Percentiles rank a stretch among this genome's conserved stretches.
Conservation (phyloP, 1,140 invertebrate genomes). For the Drosophila sulfurigaster region DNA sequence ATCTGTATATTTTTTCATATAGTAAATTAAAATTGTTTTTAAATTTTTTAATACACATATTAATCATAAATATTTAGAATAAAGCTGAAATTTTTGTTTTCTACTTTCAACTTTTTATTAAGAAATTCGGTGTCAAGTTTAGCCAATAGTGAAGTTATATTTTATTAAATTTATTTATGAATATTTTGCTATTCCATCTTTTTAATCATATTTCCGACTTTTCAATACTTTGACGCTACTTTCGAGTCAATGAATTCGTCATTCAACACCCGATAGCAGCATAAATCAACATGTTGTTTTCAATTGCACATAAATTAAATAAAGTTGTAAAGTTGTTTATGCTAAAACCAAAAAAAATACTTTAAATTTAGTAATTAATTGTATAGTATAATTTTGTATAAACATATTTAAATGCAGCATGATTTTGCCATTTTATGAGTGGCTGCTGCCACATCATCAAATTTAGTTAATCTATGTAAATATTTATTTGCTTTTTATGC, state of each 20-base stretch:
- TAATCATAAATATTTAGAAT: too few species aligned
- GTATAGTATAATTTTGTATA: not conserved
- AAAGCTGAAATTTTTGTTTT: too few species aligned
- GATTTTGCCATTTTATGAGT: constrained; percentile 10
- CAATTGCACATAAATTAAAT: not conserved
- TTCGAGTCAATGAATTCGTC: not conserved
- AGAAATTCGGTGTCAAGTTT: too few species aligned
- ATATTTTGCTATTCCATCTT: too few species aligned
- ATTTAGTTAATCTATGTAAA: constrained; percentile 35
- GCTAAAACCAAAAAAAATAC: not conserved
- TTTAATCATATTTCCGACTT: too few species aligned
- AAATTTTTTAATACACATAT: too few species aligned
- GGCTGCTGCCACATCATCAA: constrained; percentile 10
- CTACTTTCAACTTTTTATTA: too few species aligned
- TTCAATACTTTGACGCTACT: too few species aligned
- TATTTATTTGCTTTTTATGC: constrained; percentile 10
- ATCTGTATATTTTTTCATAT: too few species aligned
- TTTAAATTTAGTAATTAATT: not conserved
- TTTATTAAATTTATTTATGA: too few species aligned
- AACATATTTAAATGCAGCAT: not conserved
- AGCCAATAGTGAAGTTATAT: too few species aligned
- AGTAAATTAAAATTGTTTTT: too few species aligned
- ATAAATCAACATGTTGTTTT: not conserved
- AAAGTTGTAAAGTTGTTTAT: not conserved
- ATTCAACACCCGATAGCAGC: not conserved